These are phyloP conservation scores for Poecilobothrus nobilitatus DNA, from an alignment of 2,888 invertebrate species.

Conservation along the genomic window DNA sequence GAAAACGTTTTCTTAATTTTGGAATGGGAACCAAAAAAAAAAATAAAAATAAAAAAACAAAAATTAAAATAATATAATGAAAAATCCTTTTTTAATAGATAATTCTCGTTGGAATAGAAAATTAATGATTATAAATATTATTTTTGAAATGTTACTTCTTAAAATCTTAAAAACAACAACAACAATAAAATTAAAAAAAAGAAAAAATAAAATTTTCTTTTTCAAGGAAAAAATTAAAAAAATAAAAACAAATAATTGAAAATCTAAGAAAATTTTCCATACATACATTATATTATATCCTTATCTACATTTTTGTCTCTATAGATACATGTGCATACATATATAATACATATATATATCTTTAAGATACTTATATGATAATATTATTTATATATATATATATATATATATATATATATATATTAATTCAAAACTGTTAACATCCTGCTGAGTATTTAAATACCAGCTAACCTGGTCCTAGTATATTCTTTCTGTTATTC, in stretches of 20 bases:
- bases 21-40: background rate
- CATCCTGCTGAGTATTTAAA: background rate
- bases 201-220: too few relatives aligned
- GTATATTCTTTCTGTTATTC: too few relatives aligned
- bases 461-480: background rate
- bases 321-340: background rate
- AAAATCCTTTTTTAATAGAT: conserved; percentile 28
- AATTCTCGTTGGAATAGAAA: conserved; percentile 30
- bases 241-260: too few relatives aligned
- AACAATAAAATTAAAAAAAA: too few relatives aligned
- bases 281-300: background rate
- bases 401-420: background rate
- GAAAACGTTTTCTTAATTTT: conserved; percentile 20
- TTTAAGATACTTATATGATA: background rate
- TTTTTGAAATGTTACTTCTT: background rate
- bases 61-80: conserved; percentile 7
- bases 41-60: conserved; percentile 9
- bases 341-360: background rate
- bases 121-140: conserved; percentile 25
- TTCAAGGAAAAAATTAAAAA: background rate
- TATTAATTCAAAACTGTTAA: background rate
- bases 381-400: background rate
- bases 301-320: background rate
- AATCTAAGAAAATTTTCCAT: background rate
- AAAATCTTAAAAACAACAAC: too few relatives aligned